A percentile compares a stretch with the other conserved stretches of the same genome.
These are phyloP conservation scores for Homarus gammarus DNA, from an alignment of 2,888 invertebrate species.

Conservation along the genomic window DNA sequence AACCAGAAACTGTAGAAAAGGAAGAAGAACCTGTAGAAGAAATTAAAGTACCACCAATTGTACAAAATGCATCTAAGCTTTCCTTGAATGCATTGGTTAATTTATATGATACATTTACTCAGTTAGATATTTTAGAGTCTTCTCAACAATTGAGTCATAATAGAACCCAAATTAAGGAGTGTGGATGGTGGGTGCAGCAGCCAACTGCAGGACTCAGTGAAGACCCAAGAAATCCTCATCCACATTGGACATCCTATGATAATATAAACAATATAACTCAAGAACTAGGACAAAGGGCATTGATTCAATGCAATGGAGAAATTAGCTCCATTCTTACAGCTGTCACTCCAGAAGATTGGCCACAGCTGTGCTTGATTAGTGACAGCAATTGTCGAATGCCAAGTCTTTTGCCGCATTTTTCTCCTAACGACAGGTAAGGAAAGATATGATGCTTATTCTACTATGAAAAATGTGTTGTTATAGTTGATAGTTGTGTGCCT, in stretches of 20 bases:
- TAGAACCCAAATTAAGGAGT: conserved; percentile 6
- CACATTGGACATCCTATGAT: conserved; percentile 23
- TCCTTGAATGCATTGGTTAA: conserved; percentile 46
- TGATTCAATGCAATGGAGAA: conserved; percentile 30
- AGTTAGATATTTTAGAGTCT: conserved; percentile 49
- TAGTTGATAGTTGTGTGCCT: no score
- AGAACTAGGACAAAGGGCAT: conserved; percentile 36
- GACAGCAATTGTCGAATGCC: background rate
- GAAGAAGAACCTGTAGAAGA: conserved; percentile 17
- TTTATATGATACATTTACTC: conserved; percentile 49
- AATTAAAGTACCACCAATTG: conserved; percentile 17
- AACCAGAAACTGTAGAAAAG: background rate
- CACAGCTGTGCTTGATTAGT: conserved; percentile 29
- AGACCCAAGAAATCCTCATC: background rate
- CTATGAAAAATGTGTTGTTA: background rate
- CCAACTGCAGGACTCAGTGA: conserved; percentile 51
- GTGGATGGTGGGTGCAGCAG: conserved; percentile 46
- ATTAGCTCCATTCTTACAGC: background rate
- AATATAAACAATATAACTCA: conserved; percentile 8
- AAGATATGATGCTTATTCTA: background rate
- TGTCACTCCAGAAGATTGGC: conserved; percentile 40
- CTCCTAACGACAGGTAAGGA: background rate
- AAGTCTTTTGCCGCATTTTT: background rate
- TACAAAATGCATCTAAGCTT: conserved; percentile 23
- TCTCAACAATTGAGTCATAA: conserved; percentile 12